Conservation (phyloP, 2,113 vertebrate species). For the Mohoua ochrocephala region DNA sequence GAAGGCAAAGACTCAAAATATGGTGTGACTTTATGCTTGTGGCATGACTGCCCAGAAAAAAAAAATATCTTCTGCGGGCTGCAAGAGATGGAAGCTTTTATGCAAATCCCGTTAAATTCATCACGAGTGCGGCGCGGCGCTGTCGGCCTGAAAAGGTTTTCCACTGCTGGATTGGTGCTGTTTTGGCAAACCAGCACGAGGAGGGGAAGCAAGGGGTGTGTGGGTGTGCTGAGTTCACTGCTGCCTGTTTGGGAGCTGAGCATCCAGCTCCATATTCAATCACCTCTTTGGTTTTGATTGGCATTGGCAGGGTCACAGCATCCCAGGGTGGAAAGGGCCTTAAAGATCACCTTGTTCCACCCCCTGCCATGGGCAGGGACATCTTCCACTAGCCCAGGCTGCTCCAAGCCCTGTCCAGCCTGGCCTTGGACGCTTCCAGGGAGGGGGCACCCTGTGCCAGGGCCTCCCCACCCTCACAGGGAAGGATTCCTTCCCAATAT, state of each 20-base stretch:
- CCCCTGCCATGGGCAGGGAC: background rate
- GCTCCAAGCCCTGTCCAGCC: background rate
- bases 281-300: background rate
- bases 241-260: background rate
- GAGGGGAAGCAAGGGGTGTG: background rate
- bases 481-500: background rate
- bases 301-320: background rate
- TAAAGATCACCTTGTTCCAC: background rate
- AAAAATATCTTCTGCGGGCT: background rate
- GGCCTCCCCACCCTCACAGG: background rate
- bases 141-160: background rate
- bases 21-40: background rate
- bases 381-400: background rate
- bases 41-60: background rate
- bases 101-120: background rate
- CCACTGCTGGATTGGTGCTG: background rate
- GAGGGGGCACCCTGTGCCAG: background rate
- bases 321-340: background rate
- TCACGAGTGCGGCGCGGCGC: rapidly evolving
- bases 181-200: background rate
- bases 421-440: background rate
- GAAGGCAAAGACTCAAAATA: background rate
- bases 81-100: constrained; percentile 15
- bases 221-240: background rate
- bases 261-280: background rate